Evolutionary conservation across 2,888 invertebrate genomes (phyloP), one percentile per base, ranked within the genome.

Genomic region (Pristionchus exspectatus): DNA sequence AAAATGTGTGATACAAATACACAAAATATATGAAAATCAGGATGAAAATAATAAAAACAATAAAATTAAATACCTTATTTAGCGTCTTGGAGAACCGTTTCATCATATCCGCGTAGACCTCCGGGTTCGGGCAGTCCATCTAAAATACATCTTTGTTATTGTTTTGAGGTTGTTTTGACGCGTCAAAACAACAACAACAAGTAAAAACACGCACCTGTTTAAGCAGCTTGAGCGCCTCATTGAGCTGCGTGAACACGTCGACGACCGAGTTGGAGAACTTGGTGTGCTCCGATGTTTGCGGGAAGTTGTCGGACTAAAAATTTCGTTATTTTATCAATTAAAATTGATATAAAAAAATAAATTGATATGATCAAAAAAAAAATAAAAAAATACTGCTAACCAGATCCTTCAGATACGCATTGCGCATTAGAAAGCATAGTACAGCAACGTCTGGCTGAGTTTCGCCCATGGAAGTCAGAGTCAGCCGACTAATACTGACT

Each of bases 191-290:
- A 30, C 50, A 59, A 69, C 50, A 69, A 66, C 18, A 66, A 30
- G 5, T 21, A 9, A 14, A 59, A 63, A 18, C 18, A 30, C 44
- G 2, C 1, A 94, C 93, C 91, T 94, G 93, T 89, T 93, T 95
- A 87, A 99, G 98, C 93, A 99, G 98, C 96, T 99, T 99, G 96
- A 99, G 98, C 96, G 99, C 99, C 95, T 99, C 99, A 90, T 99
- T 99, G 93, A 99, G 96, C 96, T 99, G 99, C 0, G 99, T 99
- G 96, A 99, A 99, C 90, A 99, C 98, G 95, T 99, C 99, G 90
- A 99, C 99, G 91, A 99, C 99, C 30, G 98, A 99, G 96, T 98
- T 98, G 92, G 99, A 99, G 96, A 99, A 99, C 93, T 99, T 96
- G 5, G 98, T 97, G 96, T 99, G 99, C 95, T 99, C 99, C 94